A percentile compares a stretch with the other conserved stretches of the same genome.
Evolutionary conservation across 92 coral and sea anemone genomes (phyloP).

Genomic region (Phenganax subtilis): DNA sequence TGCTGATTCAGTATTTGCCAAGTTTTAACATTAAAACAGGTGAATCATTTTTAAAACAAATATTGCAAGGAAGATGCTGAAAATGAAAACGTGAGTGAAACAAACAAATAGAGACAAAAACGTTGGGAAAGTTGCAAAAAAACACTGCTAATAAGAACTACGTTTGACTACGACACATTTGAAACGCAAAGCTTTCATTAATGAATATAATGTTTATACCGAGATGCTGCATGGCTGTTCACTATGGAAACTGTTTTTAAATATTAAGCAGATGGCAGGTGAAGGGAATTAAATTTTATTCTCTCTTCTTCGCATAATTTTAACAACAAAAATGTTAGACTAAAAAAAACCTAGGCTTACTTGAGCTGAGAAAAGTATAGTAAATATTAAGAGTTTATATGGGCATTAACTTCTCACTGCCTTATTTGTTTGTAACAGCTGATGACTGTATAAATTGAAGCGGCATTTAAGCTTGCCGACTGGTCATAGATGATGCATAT

Average conservation of each 20-base stretch:
- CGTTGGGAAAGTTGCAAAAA: too few species aligned
- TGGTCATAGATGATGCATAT: neutral
- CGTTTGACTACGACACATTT: too few species aligned
- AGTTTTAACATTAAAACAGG: too few species aligned
- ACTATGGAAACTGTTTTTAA: slow-evolving; percentile 16
- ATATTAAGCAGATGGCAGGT: slow-evolving; percentile 3
- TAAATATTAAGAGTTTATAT: neutral
- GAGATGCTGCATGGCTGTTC: neutral
- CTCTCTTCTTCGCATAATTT: neutral
- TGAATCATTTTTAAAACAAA: too few species aligned
- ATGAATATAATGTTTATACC: neutral
- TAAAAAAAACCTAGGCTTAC: neutral
- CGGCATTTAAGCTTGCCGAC: neutral
- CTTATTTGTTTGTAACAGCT: slow-evolving; percentile 10
- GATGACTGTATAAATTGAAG: neutral
- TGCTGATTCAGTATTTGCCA: too few species aligned
- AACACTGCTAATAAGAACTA: too few species aligned
- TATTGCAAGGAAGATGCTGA: too few species aligned
- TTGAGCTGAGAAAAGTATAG: neutral
- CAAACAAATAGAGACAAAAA: too few species aligned
- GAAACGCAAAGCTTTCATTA: neutral
- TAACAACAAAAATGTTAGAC: slow-evolving; percentile 2
- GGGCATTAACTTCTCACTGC: neutral
- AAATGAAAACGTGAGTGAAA: too few species aligned
- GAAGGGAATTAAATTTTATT: neutral